Percentiles rank a stretch among this genome's conserved stretches.
phyloP scores from a whole-genome alignment of 1,140 invertebrate species.

The Drosophila insularis region DNA sequence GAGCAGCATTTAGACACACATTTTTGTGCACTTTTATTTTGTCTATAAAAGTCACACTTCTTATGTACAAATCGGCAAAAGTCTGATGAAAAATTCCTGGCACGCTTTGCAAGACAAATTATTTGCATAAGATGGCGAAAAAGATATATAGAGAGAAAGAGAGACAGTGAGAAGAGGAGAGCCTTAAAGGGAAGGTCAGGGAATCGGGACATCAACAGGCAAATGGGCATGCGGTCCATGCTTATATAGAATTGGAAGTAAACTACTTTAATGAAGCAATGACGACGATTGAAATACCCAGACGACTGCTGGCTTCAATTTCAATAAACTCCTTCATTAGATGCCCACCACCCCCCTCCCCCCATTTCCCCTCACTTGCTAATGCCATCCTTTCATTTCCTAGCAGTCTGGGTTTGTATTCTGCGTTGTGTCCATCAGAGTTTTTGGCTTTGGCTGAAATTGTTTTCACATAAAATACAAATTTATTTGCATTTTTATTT shows the following conservation, averaged over 20 bases:
- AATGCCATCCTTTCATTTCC: neutral
- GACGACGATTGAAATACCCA: conserved; percentile 57
- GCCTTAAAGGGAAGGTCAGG: conserved; percentile 19
- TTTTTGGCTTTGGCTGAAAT: conserved; percentile 60
- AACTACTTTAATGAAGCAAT: conserved; percentile 59
- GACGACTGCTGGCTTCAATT: conserved; percentile 57
- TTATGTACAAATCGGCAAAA: conserved; percentile 34
- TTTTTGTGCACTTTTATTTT: conserved; percentile 43
- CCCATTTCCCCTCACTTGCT: neutral
- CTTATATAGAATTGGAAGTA: conserved; percentile 19
- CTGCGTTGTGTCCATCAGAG: conserved; percentile 44
- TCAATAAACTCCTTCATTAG: conserved; percentile 76
- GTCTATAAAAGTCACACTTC: conserved; percentile 64
- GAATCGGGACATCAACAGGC: conserved; percentile 54
- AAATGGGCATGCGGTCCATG: conserved; percentile 31
- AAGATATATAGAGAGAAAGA: too few species aligned
- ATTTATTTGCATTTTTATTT: conserved; percentile 80
- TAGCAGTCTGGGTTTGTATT: conserved; percentile 43
- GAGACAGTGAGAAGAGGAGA: neutral
- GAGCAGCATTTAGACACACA: conserved; percentile 61
- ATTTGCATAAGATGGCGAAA: conserved; percentile 52
- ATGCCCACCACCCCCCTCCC: conserved; percentile 9
- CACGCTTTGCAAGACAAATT: conserved; percentile 65
- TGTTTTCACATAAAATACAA: conserved; percentile 79
- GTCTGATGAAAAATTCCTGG: conserved; percentile 64